A percentile compares a stretch with the other conserved stretches of the same genome.
These are phyloP conservation scores for Sebastes miniatus DNA, from an alignment of 2,797 vertebrate genomes.

Conservation along the genomic window DNA sequence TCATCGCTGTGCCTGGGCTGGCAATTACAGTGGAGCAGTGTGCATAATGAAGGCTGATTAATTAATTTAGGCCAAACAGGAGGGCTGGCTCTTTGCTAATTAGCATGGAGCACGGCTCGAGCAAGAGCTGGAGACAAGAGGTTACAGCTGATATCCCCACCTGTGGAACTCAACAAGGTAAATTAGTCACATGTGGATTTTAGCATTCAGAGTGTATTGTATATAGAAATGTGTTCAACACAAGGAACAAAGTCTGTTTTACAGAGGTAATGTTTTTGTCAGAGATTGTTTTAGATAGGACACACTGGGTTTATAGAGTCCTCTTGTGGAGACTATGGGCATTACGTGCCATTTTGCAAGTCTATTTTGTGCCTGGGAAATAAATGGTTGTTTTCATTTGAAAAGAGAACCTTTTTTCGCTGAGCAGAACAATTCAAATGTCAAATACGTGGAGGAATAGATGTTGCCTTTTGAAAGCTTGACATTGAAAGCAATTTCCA, in stretches of 20 bases:
- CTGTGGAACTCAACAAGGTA: slow-evolving; percentile 61
- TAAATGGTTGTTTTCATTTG: slow-evolving; percentile 1
- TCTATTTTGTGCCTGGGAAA: not conserved
- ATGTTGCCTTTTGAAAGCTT: slow-evolving; percentile 19
- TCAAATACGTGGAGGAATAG: slow-evolving; percentile 21
- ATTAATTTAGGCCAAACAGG: slow-evolving; percentile 86
- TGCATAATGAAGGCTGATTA: slow-evolving; percentile 86
- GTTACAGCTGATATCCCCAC: slow-evolving; percentile 74
- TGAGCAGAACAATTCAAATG: slow-evolving; percentile 22
- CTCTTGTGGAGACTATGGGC: slow-evolving; percentile 63
- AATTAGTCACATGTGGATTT: slow-evolving; percentile 35
- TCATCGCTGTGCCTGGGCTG: slow-evolving; percentile 77
- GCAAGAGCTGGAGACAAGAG: slow-evolving; percentile 67
- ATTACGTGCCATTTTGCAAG: slow-evolving; percentile 28
- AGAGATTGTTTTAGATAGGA: not conserved
- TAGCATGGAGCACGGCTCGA: slow-evolving; percentile 72
- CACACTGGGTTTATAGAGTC: slow-evolving; percentile 50
- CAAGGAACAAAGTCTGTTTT: slow-evolving; percentile 3
- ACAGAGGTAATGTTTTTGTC: slow-evolving; percentile 19
- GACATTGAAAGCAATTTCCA: slow-evolving; percentile 47
- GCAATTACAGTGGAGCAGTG: slow-evolving; percentile 83
- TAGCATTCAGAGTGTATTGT: slow-evolving; percentile 10
- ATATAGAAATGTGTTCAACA: slow-evolving; percentile 14
- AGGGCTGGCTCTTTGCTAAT: slow-evolving; percentile 79
- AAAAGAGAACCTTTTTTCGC: slow-evolving; percentile 4